Evolutionary conservation across 1,140 invertebrate species (phyloP).

Genomic region (Geopemphigus sp.): DNA sequence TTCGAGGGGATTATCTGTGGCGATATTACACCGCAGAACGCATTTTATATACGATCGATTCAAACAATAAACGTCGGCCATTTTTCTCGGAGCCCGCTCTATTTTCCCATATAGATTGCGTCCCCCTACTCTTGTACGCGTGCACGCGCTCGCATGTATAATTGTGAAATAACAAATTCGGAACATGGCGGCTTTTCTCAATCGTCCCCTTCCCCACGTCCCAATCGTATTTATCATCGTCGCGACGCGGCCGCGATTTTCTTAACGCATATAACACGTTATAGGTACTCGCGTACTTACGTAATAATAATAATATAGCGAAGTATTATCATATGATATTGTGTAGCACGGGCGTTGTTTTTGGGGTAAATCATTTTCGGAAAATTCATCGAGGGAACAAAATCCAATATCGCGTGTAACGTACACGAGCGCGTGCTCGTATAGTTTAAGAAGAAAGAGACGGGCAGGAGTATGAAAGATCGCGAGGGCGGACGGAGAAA

Average conservation of each 20-base stretch:
- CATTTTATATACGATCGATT: constrained; percentile 5
- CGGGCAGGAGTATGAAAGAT: too few species aligned
- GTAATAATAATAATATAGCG: too few species aligned
- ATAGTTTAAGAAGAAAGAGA: too few species aligned
- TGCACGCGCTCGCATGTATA: background rate
- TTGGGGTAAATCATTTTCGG: background rate
- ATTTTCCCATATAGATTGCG: constrained; percentile 24
- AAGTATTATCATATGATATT: too few species aligned
- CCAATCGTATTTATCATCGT: background rate
- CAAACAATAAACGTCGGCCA: constrained; percentile 31
- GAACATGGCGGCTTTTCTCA: background rate
- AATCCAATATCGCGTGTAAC: constrained; percentile 2
- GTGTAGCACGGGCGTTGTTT: background rate
- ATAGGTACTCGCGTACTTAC: background rate
- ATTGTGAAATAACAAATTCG: constrained; percentile 27
- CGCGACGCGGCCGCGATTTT: background rate
- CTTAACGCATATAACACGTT: background rate
- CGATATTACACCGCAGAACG: constrained; percentile 4
- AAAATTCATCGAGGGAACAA: background rate
- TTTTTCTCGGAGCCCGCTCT: constrained; percentile 11
- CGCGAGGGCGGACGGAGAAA: constrained; percentile 3
- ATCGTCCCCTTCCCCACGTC: background rate
- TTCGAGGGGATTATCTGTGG: constrained; percentile 20
- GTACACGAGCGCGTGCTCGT: too few species aligned
- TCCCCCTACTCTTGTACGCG: background rate